Evolutionary conservation across 2,797 vertebrate species (phyloP), one percentile per base, ranked within the genome.

Genomic region (Parambassis ranga): DNA sequence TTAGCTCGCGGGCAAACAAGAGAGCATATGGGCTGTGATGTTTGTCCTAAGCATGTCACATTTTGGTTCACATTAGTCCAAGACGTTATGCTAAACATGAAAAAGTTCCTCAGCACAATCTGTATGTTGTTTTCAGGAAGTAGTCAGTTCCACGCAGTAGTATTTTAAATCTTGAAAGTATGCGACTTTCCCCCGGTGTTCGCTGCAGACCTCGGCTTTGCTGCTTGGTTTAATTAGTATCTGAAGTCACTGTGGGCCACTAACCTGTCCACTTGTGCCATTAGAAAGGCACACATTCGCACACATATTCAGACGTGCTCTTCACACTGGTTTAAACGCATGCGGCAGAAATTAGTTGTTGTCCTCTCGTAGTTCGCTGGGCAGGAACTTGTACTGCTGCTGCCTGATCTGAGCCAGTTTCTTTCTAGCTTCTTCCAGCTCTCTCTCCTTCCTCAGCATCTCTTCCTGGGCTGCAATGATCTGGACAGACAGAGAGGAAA

Each of bases 381-480:
- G 97, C 35, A 99, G 86, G 82, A 99, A 99, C 84, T 99, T 99
- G 89, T 99, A 99, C 87, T 99, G 98, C 85, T 99, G 98, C 86
- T 99, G 97, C 60, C 98, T 93, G 80, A 99, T 99, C 88, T 98
- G 97, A 64, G 97, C 96, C 80, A 99, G 90, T 41, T 98, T 99
- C 87, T 96, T 99, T 67, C 98, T 91, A 6, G 98, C 98, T 83
- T 99, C 98, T 80, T 99, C 97, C 79, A 99, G 87, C 79, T 99
- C 98, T 42, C 96, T 84, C 49, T 99, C 98, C 74, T 99, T 99
- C 83, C 96, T 94, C 57, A 99, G 89, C 98, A 99, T 99, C 88
- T 99, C 98, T 75, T 99, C 98, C 83, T 99, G 98, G 16, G 98
- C 98, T 0, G 98, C 98, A 2, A 99, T 98, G 76, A 99, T 99